A percentile compares a stretch with the other conserved stretches of the same genome.
Conservation (phyloP, 2,113 vertebrate species). For the Dasypus novemcinctus region DNA sequence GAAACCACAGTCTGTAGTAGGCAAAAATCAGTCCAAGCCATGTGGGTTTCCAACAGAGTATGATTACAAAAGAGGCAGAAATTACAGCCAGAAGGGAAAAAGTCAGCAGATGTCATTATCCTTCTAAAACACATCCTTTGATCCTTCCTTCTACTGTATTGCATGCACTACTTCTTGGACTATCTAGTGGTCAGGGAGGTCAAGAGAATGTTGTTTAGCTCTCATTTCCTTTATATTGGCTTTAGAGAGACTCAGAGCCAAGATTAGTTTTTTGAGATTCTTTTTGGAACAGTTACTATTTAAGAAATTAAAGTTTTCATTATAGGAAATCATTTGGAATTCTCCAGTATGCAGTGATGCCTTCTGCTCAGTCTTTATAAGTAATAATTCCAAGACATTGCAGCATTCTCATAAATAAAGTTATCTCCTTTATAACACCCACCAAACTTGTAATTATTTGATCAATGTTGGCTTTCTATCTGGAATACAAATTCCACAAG, state of each 20-base stretch:
- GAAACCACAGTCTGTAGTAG: slow-evolving; percentile 60
- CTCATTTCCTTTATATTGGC: slow-evolving; percentile 27
- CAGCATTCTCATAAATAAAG: not conserved
- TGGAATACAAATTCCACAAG: not conserved
- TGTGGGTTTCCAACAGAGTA: slow-evolving; percentile 62
- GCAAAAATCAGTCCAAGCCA: slow-evolving; percentile 67
- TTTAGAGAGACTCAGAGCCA: not conserved
- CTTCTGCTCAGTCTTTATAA: not conserved
- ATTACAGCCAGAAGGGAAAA: slow-evolving; percentile 43
- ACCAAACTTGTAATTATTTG: not conserved
- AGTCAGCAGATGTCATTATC: slow-evolving; percentile 53
- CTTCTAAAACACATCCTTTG: slow-evolving; percentile 27
- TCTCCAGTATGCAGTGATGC: not conserved
- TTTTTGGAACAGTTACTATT: slow-evolving; percentile 22
- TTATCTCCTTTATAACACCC: not conserved
- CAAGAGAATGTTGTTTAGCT: not conserved
- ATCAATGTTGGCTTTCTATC: not conserved
- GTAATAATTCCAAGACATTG: not conserved
- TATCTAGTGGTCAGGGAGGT: not conserved
- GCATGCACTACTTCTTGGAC: not conserved
- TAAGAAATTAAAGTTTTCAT: slow-evolving; percentile 39
- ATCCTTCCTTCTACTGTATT: not conserved
- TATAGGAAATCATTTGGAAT: not conserved
- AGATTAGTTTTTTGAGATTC: slow-evolving; percentile 25
- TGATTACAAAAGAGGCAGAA: slow-evolving; percentile 61